A percentile compares a stretch with the other conserved stretches of the same genome.
These are phyloP conservation scores for Eubasilissa regina DNA, from an alignment of 1,140 invertebrate genomes.

Conservation along the genomic window DNA sequence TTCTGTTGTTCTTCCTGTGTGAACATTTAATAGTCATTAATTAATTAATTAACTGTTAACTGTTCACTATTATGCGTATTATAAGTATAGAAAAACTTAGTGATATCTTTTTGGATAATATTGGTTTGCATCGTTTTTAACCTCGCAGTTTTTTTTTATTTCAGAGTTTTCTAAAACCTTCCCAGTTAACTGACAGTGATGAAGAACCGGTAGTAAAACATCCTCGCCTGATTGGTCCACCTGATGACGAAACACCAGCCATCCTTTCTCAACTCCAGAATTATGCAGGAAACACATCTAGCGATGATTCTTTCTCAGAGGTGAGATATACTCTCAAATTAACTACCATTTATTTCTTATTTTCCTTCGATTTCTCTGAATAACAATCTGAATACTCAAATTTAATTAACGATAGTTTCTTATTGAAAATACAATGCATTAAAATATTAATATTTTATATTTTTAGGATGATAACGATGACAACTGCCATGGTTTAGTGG, in stretches of 20 bases:
- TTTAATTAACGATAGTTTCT: too few species aligned
- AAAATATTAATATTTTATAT: background rate
- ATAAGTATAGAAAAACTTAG: too few species aligned
- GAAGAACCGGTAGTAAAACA: constrained; percentile 81
- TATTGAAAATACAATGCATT: background rate
- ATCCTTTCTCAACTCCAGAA: background rate
- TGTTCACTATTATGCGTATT: too few species aligned
- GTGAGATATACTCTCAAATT: background rate
- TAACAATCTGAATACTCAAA: too few species aligned
- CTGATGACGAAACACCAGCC: constrained; percentile 7
- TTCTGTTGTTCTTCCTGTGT: too few species aligned
- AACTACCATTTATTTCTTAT: background rate
- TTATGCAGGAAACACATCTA: constrained; percentile 34
- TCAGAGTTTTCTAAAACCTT: constrained; percentile 17
- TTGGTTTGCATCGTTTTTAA: background rate
- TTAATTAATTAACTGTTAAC: too few species aligned
- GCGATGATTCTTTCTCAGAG: constrained; percentile 56
- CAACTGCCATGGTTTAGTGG: constrained; percentile 41
- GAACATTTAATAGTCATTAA: too few species aligned
- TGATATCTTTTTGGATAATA: background rate
- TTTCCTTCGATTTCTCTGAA: background rate
- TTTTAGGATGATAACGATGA: constrained; percentile 44
- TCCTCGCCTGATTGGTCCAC: constrained; percentile 72
- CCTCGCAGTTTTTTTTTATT: background rate
- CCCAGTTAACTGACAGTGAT: constrained; percentile 72